Conservation (phyloP, 2,113 vertebrate species). For the Mustela lutreola region DNA sequence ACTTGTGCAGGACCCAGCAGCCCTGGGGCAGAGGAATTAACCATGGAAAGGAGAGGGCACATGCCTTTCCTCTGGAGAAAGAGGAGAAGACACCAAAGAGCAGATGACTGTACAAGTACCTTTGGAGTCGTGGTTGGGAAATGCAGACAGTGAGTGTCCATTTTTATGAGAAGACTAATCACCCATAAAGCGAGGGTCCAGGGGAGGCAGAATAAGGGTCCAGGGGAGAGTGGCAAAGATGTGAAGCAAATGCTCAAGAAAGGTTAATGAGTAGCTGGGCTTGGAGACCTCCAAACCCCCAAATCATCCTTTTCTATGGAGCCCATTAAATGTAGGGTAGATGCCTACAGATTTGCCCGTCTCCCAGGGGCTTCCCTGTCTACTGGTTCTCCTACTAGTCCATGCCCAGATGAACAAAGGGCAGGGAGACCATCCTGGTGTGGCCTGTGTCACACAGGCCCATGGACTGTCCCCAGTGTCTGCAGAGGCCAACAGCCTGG, state of each 20-base stretch:
- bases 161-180: background rate
- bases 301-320: background rate
- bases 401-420: background rate
- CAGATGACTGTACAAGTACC: fast-evolving
- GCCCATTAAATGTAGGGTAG: no score
- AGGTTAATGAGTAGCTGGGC: background rate
- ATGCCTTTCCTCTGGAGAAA: background rate
- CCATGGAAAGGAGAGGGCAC: background rate
- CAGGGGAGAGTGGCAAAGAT: background rate
- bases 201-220: background rate
- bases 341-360: no score
- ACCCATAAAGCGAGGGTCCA: background rate
- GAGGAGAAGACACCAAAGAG: background rate
- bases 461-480: background rate
- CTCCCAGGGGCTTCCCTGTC: fast-evolving
- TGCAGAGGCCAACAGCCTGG: background rate
- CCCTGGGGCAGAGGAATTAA: no score
- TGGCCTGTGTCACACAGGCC: background rate
- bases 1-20: background rate
- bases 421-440: background rate
- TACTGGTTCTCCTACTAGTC: background rate
- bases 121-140: background rate
- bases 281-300: background rate
- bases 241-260: background rate
- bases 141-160: background rate